phyloP scores from a whole-genome alignment of 2,888 invertebrate species.

The Cheilosia soror region DNA sequence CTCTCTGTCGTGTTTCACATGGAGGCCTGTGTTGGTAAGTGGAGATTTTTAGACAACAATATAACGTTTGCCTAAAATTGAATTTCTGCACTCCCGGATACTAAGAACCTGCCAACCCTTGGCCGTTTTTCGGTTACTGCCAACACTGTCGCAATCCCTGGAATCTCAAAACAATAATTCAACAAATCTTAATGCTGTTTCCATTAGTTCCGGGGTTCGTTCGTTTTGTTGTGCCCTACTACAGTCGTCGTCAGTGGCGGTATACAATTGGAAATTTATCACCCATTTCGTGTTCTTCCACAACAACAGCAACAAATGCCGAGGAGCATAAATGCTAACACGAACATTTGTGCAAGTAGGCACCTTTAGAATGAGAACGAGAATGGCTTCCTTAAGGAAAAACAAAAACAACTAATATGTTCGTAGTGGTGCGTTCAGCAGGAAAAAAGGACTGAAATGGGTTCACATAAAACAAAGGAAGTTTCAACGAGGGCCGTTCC shows the following conservation, averaged over 20 bases:
- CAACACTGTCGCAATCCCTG: constrained; percentile 6
- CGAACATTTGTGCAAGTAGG: constrained; percentile 49
- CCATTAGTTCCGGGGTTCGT: constrained; percentile 50
- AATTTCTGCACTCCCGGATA: constrained; percentile 15
- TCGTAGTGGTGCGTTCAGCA: constrained; percentile 35
- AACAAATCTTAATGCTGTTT: constrained; percentile 63
- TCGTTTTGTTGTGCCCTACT: constrained; percentile 45
- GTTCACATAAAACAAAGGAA: constrained; percentile 51
- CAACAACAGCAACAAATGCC: constrained; percentile 42
- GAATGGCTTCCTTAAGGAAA: not conserved
- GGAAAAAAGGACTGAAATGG: constrained; percentile 26
- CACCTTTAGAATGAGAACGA: not conserved
- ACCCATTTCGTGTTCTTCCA: constrained; percentile 33
- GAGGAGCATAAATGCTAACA: constrained; percentile 58
- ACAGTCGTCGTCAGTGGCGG: constrained; percentile 11
- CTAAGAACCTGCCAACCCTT: not conserved
- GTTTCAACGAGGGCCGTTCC: constrained; percentile 10
- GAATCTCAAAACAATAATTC: constrained; percentile 52
- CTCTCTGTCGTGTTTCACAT: not conserved
- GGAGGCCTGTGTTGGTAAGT: not conserved
- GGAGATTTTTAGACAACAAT: not conserved
- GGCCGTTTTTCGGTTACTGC: not conserved
- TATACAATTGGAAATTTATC: constrained; percentile 52
- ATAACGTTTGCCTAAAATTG: constrained; percentile 24
- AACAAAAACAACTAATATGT: not conserved